These are phyloP conservation scores for Mus minutoides DNA, from an alignment of 2,797 vertebrate species.

Conservation along the genomic window DNA sequence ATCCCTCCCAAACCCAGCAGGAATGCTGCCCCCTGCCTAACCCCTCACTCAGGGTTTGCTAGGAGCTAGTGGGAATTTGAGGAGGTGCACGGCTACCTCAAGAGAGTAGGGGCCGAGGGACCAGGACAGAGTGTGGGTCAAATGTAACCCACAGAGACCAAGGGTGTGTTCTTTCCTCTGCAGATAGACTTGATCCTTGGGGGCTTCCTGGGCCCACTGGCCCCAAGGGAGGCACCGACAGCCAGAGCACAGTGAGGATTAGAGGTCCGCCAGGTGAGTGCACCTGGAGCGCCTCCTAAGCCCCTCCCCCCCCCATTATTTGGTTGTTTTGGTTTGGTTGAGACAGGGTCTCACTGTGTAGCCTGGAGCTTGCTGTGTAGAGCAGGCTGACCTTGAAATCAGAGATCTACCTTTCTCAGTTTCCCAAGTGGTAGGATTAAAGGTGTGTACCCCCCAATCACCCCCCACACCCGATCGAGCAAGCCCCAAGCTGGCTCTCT, in stretches of 20 bases:
- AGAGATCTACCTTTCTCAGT: neutral
- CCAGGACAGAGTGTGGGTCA: rapidly evolving
- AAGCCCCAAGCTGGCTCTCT: neutral
- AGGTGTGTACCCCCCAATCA: neutral
- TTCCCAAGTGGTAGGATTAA: neutral
- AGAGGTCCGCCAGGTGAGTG: constrained; percentile 92
- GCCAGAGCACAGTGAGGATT: constrained; percentile 88
- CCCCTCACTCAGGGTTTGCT: constrained; percentile 29
- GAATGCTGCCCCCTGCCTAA: neutral
- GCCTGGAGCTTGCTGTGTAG: neutral
- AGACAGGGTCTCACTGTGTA: neutral
- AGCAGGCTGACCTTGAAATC: neutral
- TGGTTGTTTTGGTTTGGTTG: neutral
- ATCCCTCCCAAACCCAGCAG: neutral
- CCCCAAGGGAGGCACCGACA: constrained; percentile 90
- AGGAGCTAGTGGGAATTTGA: constrained; percentile 47
- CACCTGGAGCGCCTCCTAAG: neutral
- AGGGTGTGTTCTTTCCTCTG: constrained; percentile 39
- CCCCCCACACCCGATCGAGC: too few relatives aligned
- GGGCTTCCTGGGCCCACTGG: constrained; percentile 89
- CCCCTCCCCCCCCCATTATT: too few relatives aligned
- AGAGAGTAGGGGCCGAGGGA: constrained; percentile 67
- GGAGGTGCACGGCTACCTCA: constrained; percentile 20
- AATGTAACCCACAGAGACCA: neutral
- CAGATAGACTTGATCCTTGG: constrained; percentile 83